Percentiles rank a stretch among this genome's conserved stretches.
These are phyloP conservation scores for Thinocorus orbignyianus DNA, from an alignment of 2,113 vertebrate genomes.

Conservation along the genomic window DNA sequence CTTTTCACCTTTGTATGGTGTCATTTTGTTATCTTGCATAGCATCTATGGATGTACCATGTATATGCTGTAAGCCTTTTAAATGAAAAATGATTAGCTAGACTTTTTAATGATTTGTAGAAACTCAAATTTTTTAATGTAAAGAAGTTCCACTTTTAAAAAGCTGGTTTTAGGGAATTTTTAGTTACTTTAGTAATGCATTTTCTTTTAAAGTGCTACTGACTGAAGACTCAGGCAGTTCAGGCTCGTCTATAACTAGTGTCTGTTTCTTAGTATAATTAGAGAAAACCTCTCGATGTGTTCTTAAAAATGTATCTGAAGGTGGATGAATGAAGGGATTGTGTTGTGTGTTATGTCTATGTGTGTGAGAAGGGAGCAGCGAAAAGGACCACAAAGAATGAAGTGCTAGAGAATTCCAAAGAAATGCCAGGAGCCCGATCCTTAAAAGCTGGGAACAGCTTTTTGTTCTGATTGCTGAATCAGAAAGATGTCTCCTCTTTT, in stretches of 20 bases:
- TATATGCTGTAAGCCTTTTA: not conserved
- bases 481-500: not conserved
- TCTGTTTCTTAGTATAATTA: not conserved
- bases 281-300: not conserved
- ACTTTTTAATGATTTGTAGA: not conserved
- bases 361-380: not conserved
- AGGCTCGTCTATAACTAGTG: not conserved
- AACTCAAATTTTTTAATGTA: not conserved
- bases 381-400: not conserved
- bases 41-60: not conserved
- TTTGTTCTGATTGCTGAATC: not conserved
- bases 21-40: not conserved
- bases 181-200: not conserved
- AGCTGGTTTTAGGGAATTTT: not conserved
- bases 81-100: not conserved
- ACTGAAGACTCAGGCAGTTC: not conserved
- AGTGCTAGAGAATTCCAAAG: not conserved
- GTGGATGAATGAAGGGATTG: not conserved
- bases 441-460: not conserved
- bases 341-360: not conserved
- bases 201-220: not conserved
- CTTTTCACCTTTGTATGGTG: not conserved
- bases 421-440: not conserved
- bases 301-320: not conserved
- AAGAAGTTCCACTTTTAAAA: not conserved